phyloP scores from a whole-genome alignment of 2,113 vertebrate species.

The Scytalopus superciliaris region DNA sequence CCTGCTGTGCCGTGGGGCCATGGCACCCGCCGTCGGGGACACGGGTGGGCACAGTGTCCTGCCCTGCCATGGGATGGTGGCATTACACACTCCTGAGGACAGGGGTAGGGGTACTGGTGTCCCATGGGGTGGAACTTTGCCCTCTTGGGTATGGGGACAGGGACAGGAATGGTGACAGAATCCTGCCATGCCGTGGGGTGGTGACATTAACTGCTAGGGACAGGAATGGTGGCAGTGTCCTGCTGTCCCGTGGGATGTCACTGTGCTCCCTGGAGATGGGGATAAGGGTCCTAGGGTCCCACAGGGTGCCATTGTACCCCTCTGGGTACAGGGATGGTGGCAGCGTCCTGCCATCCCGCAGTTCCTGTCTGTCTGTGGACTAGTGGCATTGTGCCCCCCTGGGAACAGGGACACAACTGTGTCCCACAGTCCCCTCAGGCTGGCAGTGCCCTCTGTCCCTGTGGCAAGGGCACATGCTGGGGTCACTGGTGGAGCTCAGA shows the following conservation, averaged over 20 bases:
- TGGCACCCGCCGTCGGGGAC: neutral
- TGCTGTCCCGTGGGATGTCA: neutral
- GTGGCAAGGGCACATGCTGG: neutral
- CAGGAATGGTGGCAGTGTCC: neutral
- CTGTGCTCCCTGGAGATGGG: neutral
- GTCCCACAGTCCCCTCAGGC: too few relatives aligned
- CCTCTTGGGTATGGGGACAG: neutral
- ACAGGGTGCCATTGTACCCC: neutral
- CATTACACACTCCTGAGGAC: neutral
- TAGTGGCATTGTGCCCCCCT: neutral
- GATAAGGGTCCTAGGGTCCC: neutral
- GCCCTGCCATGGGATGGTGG: neutral
- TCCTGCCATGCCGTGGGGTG: neutral
- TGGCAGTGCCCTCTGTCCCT: neutral
- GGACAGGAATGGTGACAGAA: neutral
- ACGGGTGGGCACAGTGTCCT: neutral
- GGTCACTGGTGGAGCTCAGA: neutral
- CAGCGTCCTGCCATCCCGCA: neutral
- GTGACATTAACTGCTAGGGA: neutral
- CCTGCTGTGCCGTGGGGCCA: neutral
- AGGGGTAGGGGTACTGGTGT: neutral
- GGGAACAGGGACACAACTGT: neutral
- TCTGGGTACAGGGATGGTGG: neutral
- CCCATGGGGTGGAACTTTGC: neutral
- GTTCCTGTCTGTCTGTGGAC: neutral